These are phyloP conservation scores for Aphodius sticticus DNA, from an alignment of 2,888 invertebrate genomes.

Conservation along the genomic window DNA sequence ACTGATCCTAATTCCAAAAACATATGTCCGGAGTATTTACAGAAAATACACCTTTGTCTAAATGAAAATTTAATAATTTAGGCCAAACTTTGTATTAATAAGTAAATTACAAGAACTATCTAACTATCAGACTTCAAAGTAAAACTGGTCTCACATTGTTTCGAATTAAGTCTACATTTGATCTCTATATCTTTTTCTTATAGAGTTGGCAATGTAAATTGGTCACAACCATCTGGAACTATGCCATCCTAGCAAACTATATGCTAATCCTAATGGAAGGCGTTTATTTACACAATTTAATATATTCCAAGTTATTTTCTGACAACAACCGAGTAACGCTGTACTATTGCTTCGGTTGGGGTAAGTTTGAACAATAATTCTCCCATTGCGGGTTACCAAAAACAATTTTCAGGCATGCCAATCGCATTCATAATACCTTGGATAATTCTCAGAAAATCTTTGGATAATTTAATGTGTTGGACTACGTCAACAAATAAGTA, in stretches of 20 bases:
- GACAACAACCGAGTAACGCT: conserved; percentile 67
- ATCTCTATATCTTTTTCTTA: conserved; percentile 35
- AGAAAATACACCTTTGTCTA: no score
- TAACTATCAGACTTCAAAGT: no score
- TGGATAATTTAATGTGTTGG: conserved; percentile 69
- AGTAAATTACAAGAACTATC: no score
- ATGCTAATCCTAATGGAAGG: conserved; percentile 76
- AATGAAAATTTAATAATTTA: no score
- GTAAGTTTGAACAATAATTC: conserved; percentile 58
- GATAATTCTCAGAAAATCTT: conserved; percentile 62
- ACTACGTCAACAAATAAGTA: conserved; percentile 62
- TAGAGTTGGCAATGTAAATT: conserved; percentile 72
- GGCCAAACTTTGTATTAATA: no score
- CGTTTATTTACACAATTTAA: conserved; percentile 72
- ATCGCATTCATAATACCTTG: conserved; percentile 67
- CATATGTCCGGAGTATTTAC: no score
- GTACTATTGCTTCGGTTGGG: conserved; percentile 72
- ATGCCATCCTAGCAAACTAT: conserved; percentile 72
- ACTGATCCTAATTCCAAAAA: no score
- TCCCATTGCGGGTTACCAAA: conserved; percentile 14
- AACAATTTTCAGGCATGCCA: conserved; percentile 62
- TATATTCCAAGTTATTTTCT: conserved; percentile 70
- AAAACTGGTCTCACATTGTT: no score
- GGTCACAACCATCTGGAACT: conserved; percentile 68
- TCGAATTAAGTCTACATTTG: no score